Conservation (phyloP, 2,113 vertebrate species). For the Orthonyx spaldingii region DNA sequence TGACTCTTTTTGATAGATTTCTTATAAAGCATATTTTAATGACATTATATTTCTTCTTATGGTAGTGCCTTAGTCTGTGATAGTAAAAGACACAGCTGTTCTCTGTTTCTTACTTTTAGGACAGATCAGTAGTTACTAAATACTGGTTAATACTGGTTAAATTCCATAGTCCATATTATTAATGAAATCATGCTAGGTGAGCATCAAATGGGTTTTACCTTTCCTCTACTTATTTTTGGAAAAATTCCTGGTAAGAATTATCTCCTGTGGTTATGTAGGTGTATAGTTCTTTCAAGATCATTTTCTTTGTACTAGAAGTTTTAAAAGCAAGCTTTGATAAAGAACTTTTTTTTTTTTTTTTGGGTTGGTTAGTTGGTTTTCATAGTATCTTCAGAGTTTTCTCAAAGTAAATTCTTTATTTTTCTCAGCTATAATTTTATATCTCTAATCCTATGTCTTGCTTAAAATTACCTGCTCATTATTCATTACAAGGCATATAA, state of each 20-base stretch:
- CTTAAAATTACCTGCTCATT: background rate
- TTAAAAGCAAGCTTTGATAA: background rate
- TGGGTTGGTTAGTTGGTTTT: background rate
- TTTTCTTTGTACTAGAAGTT: background rate
- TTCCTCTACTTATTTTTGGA: background rate
- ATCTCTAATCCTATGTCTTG: background rate
- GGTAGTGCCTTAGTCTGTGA: background rate
- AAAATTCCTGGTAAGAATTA: background rate
- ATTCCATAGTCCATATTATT: background rate
- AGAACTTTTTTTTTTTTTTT: background rate
- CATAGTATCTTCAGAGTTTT: background rate
- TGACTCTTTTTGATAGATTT: background rate
- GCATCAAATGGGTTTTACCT: background rate
- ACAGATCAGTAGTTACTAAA: background rate
- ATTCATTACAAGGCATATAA: background rate
- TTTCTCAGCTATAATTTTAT: background rate
- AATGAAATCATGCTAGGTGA: background rate
- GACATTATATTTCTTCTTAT: background rate
- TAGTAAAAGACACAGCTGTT: background rate
- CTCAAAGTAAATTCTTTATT: background rate
- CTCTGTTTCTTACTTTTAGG: background rate
- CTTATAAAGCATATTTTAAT: background rate
- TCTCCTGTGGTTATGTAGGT: background rate
- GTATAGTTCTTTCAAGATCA: background rate
- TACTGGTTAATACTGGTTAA: background rate